Evolutionary conservation across 2,888 invertebrate genomes (phyloP).

Genomic region (Euzophera pinguis): DNA sequence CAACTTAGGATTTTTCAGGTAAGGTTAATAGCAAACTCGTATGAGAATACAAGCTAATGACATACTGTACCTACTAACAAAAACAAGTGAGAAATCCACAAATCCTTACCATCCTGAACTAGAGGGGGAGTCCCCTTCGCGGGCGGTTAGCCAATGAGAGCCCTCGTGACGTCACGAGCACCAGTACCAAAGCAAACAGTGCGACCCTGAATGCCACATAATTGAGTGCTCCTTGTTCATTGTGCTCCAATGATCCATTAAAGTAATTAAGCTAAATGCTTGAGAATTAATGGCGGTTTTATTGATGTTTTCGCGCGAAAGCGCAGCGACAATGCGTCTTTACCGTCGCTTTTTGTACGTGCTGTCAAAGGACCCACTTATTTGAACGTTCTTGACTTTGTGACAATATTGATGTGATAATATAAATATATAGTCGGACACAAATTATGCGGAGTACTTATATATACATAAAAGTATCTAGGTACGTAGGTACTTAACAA

Average conservation of each 20-base stretch:
- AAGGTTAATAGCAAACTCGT: too few species aligned
- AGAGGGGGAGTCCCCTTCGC: slow-evolving; percentile 38
- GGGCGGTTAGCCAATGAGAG: slow-evolving; percentile 61
- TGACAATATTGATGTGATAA: neutral
- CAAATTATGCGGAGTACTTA: too few species aligned
- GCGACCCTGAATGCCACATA: slow-evolving; percentile 65
- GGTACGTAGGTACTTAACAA: too few species aligned
- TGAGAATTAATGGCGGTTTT: slow-evolving; percentile 61
- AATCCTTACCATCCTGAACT: slow-evolving; percentile 22
- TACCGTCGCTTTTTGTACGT: slow-evolving; percentile 12
- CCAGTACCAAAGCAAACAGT: slow-evolving; percentile 58
- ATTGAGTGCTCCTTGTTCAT: slow-evolving; percentile 67
- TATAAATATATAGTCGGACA: too few species aligned
- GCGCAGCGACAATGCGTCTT: slow-evolving; percentile 28
- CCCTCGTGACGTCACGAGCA: slow-evolving; percentile 44
- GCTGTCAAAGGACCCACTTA: neutral
- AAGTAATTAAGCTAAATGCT: slow-evolving; percentile 67
- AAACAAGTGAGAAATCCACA: slow-evolving; percentile 10
- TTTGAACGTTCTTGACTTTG: slow-evolving; percentile 2
- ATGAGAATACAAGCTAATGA: too few species aligned
- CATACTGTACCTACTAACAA: neutral
- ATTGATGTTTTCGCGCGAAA: slow-evolving; percentile 57
- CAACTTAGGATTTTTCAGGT: too few species aligned
- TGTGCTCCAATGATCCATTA: slow-evolving; percentile 53
- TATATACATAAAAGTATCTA: too few species aligned